Conservation (phyloP, 2,888 invertebrate genomes). For the Agrochola macilenta region DNA sequence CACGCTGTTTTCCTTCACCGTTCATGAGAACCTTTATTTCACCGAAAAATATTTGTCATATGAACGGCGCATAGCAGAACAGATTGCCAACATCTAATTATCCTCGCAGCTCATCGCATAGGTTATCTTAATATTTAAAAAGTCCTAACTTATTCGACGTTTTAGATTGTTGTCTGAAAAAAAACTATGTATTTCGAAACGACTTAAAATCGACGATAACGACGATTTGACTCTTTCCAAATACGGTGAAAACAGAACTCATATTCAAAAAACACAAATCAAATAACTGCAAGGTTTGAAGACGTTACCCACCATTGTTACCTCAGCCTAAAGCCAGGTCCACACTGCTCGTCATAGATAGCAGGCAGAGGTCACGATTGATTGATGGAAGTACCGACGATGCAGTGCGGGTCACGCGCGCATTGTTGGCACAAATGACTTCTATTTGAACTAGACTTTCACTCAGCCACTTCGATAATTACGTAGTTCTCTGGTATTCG, state of each 20-base stretch:
- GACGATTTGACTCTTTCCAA: not conserved
- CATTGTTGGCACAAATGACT: conserved; percentile 10
- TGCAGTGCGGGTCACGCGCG: conserved; percentile 19
- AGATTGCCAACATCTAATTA: not conserved
- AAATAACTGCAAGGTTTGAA: not conserved
- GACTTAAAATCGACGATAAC: not conserved
- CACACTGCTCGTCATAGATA: conserved; percentile 47
- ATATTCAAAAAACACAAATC: not conserved
- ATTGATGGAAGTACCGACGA: conserved; percentile 48
- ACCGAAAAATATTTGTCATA: not conserved
- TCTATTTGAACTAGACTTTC: conserved; percentile 6
- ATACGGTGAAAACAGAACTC: not conserved
- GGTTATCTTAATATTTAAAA: not conserved
- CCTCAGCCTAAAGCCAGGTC: not conserved
- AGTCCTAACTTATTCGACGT: not conserved
- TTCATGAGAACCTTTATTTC: conserved; percentile 7
- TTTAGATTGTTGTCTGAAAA: not conserved
- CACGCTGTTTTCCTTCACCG: too few relatives aligned
- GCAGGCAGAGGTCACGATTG: conserved; percentile 56
- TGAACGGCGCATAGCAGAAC: not conserved
- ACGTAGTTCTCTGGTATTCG: not conserved
- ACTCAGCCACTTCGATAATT: conserved; percentile 8
- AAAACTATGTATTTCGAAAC: not conserved
- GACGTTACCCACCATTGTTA: not conserved
- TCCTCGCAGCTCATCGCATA: not conserved